Evolutionary conservation across 2,888 invertebrate genomes (phyloP), one percentile per base, ranked within the genome.

Genomic region (Eupithecia pulchellata): DNA sequence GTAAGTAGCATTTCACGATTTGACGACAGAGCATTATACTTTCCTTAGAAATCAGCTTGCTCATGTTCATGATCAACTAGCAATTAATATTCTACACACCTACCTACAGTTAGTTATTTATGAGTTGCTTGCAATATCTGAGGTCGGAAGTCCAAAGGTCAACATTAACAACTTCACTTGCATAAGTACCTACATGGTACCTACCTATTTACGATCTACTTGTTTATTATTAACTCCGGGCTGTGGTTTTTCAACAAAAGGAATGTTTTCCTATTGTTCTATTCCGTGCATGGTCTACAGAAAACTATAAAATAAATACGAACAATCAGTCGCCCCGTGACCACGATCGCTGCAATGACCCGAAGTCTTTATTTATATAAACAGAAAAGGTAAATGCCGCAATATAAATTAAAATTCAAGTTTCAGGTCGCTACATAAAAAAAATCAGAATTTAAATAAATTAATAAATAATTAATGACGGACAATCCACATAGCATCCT

Each of bases 121-220:
- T 4, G 14, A 52, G n/a, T 32, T 52, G 11, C n/a, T 52, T 25
- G 52, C 52, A 52, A 25, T 52, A 52, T 52, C 52, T 25, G 52
- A 52, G 52, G 52, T 52, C 52, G 52, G 52, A 52, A 52, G 52
- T 52, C 25, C 52, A 52, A 52, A 52, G 52, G 52, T 52, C 13
- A 25, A 52, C 47, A 20, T 11, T 52, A 25, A 52, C 47, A 47
- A 42, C n/a, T 20, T 9, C n/a, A 42, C 11, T 9, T 47, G 20
- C n/a, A n/a, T 42, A 30, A n/a, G n/a, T n/a, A n/a, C n/a, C n/a
- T n/a, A n/a, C n/a, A n/a, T n/a, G n/a, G n/a, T n/a, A n/a, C n/a
- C 8, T 30, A 42, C n/a, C n/a, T 47, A 47, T 9, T 11, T 20
- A 47, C 47, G 8, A 20, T 13, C 52, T 25, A 25, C 25, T 25